These are phyloP conservation scores for Oreocharis arfaki DNA, from an alignment of 2,113 vertebrate species.

Conservation along the genomic window DNA sequence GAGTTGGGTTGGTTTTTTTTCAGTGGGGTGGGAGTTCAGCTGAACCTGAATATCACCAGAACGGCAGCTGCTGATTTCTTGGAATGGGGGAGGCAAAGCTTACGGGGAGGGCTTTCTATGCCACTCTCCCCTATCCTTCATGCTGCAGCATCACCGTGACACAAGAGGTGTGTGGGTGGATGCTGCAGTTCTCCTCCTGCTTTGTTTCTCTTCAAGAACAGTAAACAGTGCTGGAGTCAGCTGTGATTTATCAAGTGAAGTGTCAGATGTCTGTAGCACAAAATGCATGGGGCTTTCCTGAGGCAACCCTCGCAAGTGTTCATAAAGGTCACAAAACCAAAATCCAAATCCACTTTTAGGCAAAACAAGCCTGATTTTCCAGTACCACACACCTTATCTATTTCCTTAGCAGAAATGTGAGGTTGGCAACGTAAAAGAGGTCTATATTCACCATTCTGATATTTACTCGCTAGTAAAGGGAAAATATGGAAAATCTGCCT, in stretches of 20 bases:
- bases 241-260: not conserved
- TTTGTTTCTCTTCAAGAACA: not conserved
- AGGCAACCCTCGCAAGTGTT: not conserved
- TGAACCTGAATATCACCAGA: slow-evolving; percentile 6
- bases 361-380: not conserved
- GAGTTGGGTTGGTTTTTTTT: not conserved
- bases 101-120: not conserved
- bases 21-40: not conserved
- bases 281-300: not conserved
- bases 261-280: not conserved
- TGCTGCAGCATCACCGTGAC: fast-evolving
- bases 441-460: not conserved
- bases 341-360: not conserved
- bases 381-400: not conserved
- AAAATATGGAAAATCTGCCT: not conserved
- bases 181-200: not conserved
- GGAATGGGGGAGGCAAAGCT: not conserved
- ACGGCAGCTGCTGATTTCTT: not conserved
- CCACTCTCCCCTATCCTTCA: fast-evolving
- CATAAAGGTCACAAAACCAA: not conserved
- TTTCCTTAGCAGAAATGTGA: not conserved
- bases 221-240: not conserved
- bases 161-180: not conserved
- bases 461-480: not conserved
- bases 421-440: not conserved